Base-by-base conservation (phyloP, 1,140 invertebrate genomes). In the Apis cerana region DNA sequence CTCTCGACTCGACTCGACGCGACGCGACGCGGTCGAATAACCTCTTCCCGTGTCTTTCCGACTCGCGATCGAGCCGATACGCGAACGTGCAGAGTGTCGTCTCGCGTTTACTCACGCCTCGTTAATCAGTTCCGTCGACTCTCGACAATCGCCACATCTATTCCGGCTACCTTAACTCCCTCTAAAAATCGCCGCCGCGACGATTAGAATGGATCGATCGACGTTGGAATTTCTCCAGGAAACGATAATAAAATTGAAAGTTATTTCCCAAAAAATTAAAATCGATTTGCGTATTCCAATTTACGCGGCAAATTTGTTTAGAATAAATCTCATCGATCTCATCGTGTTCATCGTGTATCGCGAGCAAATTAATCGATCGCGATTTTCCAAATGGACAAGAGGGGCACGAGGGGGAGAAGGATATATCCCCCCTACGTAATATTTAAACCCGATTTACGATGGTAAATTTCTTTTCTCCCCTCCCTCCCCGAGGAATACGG, bases 101-200 rank as follows among this genome's bases (percentile, higher is more conserved):
- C 64, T 23, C 48, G 33, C 61, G 21, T 78, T 69, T 78, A 76
- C 61, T 27, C 61, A 43, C 62, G 76, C 11, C 65, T 69, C 76
- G 76, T 78, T 78, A 59, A 78, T 78, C 65, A 59, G 58, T 78
- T 69, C 43, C 19, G 13, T 21, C 13, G 17, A 17, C 0, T 15
- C 43, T n/a, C n/a, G n/a, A 43, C 27, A 58, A 68, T 70, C 65
- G 54, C 65, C 54, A 19, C 13, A 69, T 78, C 76, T 69, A 59
- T 33, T 43, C 33, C 23, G 4, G 61, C 62, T 74, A 27, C 5
- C 33, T 7, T 23, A 23, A 74, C 33, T 33, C 33, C 8, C 33
- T 43, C 33, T 13, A 8, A 15, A 23, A 64, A 5, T 64, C 61
- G 61, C 19, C 43, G 21, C 10, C 10, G 65, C 15, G 7, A 43